Conservation (phyloP, 2,113 vertebrate genomes). For the human region DNA sequence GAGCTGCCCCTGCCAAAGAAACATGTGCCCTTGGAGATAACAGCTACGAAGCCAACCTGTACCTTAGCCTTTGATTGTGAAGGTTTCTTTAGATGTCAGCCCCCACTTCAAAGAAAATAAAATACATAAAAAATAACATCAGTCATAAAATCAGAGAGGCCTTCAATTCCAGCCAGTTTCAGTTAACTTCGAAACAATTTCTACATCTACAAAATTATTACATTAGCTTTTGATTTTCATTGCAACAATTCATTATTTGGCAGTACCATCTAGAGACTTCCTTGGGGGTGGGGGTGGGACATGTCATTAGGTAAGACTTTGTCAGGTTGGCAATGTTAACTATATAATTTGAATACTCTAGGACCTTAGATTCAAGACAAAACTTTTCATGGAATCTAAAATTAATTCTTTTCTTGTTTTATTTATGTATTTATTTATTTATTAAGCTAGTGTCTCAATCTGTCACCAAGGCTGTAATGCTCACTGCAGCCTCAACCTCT, state of each 20-base stretch:
- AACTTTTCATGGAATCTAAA: not conserved
- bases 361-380: not conserved
- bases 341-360: not conserved
- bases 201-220: not conserved
- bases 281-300: not conserved
- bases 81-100: not conserved
- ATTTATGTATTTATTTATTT: not conserved
- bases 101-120: not conserved
- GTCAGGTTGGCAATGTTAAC: not conserved
- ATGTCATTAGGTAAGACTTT: not conserved
- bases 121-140: not conserved
- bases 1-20: not conserved
- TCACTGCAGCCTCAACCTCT: too few relatives aligned
- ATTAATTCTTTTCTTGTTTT: not conserved
- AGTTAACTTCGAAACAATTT: constrained; percentile 39
- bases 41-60: not conserved
- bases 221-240: not conserved
- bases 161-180: not conserved
- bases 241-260: not conserved
- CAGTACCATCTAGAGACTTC: not conserved
- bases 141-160: not conserved
- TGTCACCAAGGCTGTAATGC: too few relatives aligned
- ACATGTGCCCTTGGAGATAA: not conserved
- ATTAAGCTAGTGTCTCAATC: too few relatives aligned
- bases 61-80: not conserved